These are phyloP conservation scores for Drosophila melanosoma DNA, from an alignment of 2,888 invertebrate species.

Conservation along the genomic window DNA sequence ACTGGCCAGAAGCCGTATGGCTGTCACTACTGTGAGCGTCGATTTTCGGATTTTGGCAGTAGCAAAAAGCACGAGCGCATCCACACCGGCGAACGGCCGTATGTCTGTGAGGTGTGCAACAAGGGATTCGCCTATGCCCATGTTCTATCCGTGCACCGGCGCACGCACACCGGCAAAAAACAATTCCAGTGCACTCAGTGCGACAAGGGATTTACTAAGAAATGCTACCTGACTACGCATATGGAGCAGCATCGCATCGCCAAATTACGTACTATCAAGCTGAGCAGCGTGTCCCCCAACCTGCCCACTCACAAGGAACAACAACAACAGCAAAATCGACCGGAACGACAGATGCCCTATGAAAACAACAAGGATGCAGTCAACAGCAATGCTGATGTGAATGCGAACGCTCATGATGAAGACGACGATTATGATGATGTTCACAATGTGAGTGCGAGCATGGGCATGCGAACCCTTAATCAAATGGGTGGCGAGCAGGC, in stretches of 20 bases:
- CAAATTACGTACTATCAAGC: not conserved
- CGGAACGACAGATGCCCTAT: slow-evolving; percentile 16
- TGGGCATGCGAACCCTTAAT: slow-evolving; percentile 22
- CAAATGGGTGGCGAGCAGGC: slow-evolving; percentile 48
- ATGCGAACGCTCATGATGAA: slow-evolving; percentile 2
- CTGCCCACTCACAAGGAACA: slow-evolving; percentile 29
- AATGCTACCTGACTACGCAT: slow-evolving; percentile 81
- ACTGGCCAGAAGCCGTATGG: slow-evolving; percentile 85
- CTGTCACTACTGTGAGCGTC: slow-evolving; percentile 83
- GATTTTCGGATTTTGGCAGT: slow-evolving; percentile 85
- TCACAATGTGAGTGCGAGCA: slow-evolving; percentile 18
- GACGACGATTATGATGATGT: slow-evolving; percentile 32
- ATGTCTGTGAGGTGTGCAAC: slow-evolving; percentile 81
- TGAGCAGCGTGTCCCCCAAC: not conserved
- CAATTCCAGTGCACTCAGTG: slow-evolving; percentile 83
- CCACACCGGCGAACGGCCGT: slow-evolving; percentile 84
- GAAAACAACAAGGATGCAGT: slow-evolving; percentile 7
- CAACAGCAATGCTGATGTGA: not conserved
- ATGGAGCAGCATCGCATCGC: slow-evolving; percentile 72
- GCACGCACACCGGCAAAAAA: slow-evolving; percentile 84
- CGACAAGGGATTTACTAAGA: slow-evolving; percentile 84
- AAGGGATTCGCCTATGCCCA: slow-evolving; percentile 84
- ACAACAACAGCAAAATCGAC: slow-evolving; percentile 3
- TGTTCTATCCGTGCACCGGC: slow-evolving; percentile 82
- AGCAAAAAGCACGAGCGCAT: slow-evolving; percentile 85